Base-by-base conservation (phyloP, 1,140 invertebrate species). In the Ceratosolen solmsi region DNA sequence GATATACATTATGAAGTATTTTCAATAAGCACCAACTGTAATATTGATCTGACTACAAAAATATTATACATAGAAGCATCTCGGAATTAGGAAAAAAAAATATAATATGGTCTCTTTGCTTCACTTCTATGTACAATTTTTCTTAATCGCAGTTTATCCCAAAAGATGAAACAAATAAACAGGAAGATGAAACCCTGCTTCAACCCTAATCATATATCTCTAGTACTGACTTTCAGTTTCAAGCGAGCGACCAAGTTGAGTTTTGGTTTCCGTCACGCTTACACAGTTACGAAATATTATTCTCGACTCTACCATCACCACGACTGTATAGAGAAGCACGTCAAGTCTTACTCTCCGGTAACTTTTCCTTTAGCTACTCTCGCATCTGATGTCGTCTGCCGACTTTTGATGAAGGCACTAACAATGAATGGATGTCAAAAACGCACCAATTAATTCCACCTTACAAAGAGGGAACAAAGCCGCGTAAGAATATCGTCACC, bases 381-480 rank as follows among this genome's bases (percentile, higher is more conserved):
- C 83, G 86, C 79, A 80, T 88, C 84, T 83, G 80, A 86, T 88
- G 86, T 87, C 84, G 82, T 83, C 85, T 86, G 85, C 79, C 86
- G 85, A 80, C 72, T 22, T 33, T 1, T 17, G 41, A 54, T 36
- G 56, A 63, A 17, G 27, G 41, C 56, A 74, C 77, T 80, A 85
- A 88, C 86, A 89, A 88, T 90, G 87, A 89, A 90, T 88, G 87
- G 86, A 89, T 89, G 89, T 91, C 89, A 91, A 91, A 89, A 91
- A 90, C 86, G 87, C 84, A 87, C 88, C 89, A 91, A 91, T 91
- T 91, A 91, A 91, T 90, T 90, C 87, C 88, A 85, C 86, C 83
- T 86, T 85, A 82, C 78, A 49, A 54, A 76, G 63, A 41, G 83
- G 83, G 86, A 90, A 89, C 88, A 90, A 90, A 89, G 87, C 58